Evolutionary conservation across 2,797 vertebrate genomes (phyloP).

Genomic region (Pachyuromys duprasi): DNA sequence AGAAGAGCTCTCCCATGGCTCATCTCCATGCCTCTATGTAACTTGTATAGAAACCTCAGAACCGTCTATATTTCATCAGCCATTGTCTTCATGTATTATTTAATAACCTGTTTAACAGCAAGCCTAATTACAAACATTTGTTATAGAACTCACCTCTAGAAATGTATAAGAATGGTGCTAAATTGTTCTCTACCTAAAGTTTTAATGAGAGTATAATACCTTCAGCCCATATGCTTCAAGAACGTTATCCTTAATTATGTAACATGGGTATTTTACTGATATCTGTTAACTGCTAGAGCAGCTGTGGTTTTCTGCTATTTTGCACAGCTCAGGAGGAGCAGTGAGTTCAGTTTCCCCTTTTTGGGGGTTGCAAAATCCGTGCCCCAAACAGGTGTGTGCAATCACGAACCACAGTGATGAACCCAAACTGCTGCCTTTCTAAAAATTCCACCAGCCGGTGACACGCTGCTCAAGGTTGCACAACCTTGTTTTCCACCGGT

Average conservation of each 20-base stretch:
- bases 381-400: constrained; percentile 92
- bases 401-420: constrained; percentile 90
- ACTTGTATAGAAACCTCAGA: constrained; percentile 67
- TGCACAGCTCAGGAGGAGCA: constrained; percentile 89
- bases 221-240: constrained; percentile 90
- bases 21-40: constrained; percentile 58
- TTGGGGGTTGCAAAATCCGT: constrained; percentile 91
- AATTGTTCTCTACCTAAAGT: constrained; percentile 89
- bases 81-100: constrained; percentile 89
- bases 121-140: constrained; percentile 88
- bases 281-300: constrained; percentile 92
- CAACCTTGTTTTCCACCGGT: constrained; percentile 91
- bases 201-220: constrained; percentile 90
- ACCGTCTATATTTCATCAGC: constrained; percentile 76
- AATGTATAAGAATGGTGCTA: constrained; percentile 79
- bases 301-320: constrained; percentile 92
- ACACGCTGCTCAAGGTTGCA: constrained; percentile 91
- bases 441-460: constrained; percentile 90
- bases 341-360: constrained; percentile 90
- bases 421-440: constrained; percentile 91
- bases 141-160: constrained; percentile 86
- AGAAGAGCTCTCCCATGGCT: constrained; percentile 72
- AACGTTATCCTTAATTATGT: constrained; percentile 93
- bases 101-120: constrained; percentile 87
- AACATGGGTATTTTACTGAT: constrained; percentile 89